These are phyloP conservation scores for Leptura quadrifasciata DNA, from an alignment of 2,888 invertebrate species.

Conservation along the genomic window DNA sequence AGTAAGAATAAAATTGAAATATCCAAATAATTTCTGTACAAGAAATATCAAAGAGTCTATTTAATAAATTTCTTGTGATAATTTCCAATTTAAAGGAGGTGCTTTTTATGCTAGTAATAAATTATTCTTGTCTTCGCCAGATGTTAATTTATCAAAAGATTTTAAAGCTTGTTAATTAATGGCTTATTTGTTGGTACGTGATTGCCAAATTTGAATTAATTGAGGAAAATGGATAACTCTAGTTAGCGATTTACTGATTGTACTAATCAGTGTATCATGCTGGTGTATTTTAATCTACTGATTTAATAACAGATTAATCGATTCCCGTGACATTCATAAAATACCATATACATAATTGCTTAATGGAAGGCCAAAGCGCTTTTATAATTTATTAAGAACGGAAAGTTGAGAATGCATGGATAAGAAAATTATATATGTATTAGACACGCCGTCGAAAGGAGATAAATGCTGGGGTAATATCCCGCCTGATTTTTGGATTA, in stretches of 20 bases:
- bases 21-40: neutral
- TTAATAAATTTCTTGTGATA: constrained; percentile 29
- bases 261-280: constrained; percentile 7
- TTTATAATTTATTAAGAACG: neutral
- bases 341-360: neutral
- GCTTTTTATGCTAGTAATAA: constrained; percentile 41
- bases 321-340: neutral
- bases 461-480: neutral
- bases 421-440: neutral
- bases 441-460: neutral
- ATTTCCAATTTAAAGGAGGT: constrained; percentile 34
- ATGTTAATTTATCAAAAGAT: constrained; percentile 43
- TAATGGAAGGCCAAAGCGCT: neutral
- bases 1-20: neutral
- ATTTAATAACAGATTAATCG: neutral
- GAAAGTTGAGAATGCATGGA: neutral
- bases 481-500: neutral
- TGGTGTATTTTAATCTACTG: neutral
- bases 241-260: neutral
- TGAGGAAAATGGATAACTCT: constrained; percentile 27
- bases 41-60: constrained; percentile 14
- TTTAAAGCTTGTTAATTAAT: constrained; percentile 40
- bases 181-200: constrained; percentile 39
- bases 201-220: constrained; percentile 39
- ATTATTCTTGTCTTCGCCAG: constrained; percentile 45